Percentiles rank a stretch among this genome's conserved stretches.
These are phyloP conservation scores for Iphiclides podalirius DNA, from an alignment of 2,888 invertebrate species.

Conservation along the genomic window DNA sequence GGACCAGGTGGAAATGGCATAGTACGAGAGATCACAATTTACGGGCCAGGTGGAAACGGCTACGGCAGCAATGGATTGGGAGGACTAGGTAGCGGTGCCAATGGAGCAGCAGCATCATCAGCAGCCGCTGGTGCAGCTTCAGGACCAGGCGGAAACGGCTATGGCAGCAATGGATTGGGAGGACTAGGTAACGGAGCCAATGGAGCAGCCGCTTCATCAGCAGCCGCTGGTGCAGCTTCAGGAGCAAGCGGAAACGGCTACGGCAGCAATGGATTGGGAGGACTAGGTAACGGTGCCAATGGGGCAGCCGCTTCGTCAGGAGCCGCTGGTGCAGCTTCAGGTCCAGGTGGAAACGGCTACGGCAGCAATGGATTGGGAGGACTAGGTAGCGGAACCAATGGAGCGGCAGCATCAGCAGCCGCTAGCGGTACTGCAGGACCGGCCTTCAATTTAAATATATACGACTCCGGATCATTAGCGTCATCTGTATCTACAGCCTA, in stretches of 20 bases:
- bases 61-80: constrained; percentile 5
- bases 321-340: neutral
- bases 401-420: too few species aligned
- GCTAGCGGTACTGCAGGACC: too few species aligned
- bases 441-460: too few species aligned
- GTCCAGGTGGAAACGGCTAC: too few species aligned
- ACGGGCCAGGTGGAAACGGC: too few species aligned
- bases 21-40: too few species aligned
- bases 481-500: too few species aligned
- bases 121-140: neutral
- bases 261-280: too few species aligned
- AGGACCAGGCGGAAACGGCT: neutral
- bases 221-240: constrained; percentile 11
- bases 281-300: constrained; percentile 4
- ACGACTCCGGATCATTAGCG: too few species aligned
- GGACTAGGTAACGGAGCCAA: neutral
- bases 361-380: too few species aligned
- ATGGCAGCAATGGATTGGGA: constrained; percentile 14
- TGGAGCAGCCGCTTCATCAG: constrained; percentile 6
- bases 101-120: too few species aligned
- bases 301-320: constrained; percentile 19
- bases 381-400: too few species aligned
- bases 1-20: neutral
- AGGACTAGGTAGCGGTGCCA: constrained; percentile 8
- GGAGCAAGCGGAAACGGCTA: neutral